Base-by-base conservation (phyloP, 1,140 invertebrate genomes). In the Sycobia sp. region DNA sequence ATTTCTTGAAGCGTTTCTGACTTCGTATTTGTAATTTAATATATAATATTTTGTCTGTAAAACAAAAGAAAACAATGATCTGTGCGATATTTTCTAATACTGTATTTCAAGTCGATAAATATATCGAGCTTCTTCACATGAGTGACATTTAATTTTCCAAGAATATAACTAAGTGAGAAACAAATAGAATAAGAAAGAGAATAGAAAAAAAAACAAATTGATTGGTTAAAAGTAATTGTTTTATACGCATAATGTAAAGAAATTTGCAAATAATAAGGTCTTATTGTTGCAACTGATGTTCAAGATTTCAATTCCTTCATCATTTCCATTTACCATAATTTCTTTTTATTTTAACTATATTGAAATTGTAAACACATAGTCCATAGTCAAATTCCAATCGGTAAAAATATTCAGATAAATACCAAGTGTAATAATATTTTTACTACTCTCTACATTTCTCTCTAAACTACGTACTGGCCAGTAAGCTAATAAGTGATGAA, bases 221-320 rank as follows among this genome's bases (percentile, higher is more conserved):
- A 65, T 61, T 61, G 50, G 14, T 63, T 68, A 60, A 67, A 64
- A 64, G 69, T 73, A 71, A 72, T 71, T 69, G 66, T 73, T 73
- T 73, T 72, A 72, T 69, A 69, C 59, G 62, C 61, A 70, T 65
- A 65, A 62, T 71, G 70, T 73, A 71, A 70, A 72, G 44, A 68
- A 67, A 63, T 66, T 67, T 71, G 63, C 62, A 68, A 72, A 69
- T 69, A 69, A 68, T 64, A 61, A 71, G 57, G 71, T 54, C 57
- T 54, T 49, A 55, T 47, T 62, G 51, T 39, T 55, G 34, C 34
- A 47, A 7, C 22, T n/a, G n/a, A n/a, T n/a, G n/a, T n/a, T n/a
- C n/a, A n/a, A n/a, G n/a, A n/a, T n/a, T n/a, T n/a, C n/a, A n/a
- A n/a, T n/a, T n/a, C n/a, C n/a, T n/a, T n/a, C n/a, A n/a, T n/a